These are phyloP conservation scores for Penaeus monodon DNA, from an alignment of 2,888 invertebrate genomes.

Conservation along the genomic window DNA sequence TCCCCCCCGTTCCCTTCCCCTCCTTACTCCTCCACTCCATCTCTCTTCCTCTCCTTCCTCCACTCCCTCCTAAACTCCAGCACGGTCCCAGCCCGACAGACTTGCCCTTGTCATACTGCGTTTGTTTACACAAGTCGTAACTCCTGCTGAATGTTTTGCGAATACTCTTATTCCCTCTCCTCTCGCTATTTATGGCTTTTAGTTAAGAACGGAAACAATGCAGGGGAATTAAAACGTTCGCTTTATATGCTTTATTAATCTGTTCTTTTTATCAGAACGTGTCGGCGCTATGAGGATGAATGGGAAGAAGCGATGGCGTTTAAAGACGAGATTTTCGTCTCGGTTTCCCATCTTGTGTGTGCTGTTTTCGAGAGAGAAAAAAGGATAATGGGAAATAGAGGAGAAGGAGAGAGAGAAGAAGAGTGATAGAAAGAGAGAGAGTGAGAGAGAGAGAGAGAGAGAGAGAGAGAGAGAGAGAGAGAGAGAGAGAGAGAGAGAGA, in stretches of 20 bases:
- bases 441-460: neutral
- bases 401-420: neutral
- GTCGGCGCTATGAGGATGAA: neutral
- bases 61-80: neutral
- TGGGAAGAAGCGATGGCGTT: too few relatives aligned
- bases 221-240: conserved; percentile 23
- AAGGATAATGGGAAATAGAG: neutral
- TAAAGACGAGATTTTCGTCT: too few relatives aligned
- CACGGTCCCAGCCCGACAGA: conserved; percentile 24
- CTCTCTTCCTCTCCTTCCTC: neutral
- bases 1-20: too few relatives aligned
- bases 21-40: too few relatives aligned
- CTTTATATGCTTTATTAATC: neutral
- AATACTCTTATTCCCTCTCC: conserved; percentile 1
- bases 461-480: too few relatives aligned
- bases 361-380: too few relatives aligned
- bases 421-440: neutral
- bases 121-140: conserved; percentile 39
- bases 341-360: too few relatives aligned
- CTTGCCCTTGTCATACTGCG: conserved; percentile 38
- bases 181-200: conserved; percentile 23
- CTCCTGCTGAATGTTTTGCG: neutral
- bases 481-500: neutral
- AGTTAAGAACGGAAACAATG: conserved; percentile 17
- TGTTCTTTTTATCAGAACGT: conserved; percentile 9